Evolutionary conservation across 2,797 vertebrate genomes (phyloP).

Genomic region (Muraenolepis orangiensis): DNA sequence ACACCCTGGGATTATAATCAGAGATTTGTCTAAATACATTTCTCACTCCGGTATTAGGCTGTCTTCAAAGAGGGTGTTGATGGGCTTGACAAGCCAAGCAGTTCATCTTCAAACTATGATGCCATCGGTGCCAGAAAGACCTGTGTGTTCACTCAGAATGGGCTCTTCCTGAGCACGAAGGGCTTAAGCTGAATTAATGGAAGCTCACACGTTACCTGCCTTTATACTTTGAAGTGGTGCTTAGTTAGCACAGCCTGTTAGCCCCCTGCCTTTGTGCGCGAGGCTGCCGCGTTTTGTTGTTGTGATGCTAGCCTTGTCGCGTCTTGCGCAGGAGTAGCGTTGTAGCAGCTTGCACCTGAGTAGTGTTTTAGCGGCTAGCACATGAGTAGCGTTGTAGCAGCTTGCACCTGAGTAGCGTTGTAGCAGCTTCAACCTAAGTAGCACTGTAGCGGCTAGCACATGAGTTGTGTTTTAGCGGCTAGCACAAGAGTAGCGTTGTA

Average conservation of each 20-base stretch:
- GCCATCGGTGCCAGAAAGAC: conserved; percentile 75
- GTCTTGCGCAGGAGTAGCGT: conserved; percentile 43
- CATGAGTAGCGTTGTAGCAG: conserved; percentile 54
- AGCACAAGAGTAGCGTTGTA: conserved; percentile 35
- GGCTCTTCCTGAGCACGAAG: conserved; percentile 71
- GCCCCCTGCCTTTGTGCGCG: conserved; percentile 37
- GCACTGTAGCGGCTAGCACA: too few species aligned
- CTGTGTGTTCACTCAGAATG: conserved; percentile 66
- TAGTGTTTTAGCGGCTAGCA: too few species aligned
- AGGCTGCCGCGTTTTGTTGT: conserved; percentile 54
- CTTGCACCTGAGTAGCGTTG: conserved; percentile 32
- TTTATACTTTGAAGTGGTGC: conserved; percentile 73
- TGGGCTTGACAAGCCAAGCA: conserved; percentile 76
- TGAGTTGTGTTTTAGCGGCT: conserved; percentile 54
- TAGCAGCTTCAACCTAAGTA: too few species aligned
- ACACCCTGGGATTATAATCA: conserved; percentile 68
- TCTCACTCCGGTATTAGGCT: conserved; percentile 80
- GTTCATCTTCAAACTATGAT: conserved; percentile 76
- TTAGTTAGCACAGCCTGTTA: conserved; percentile 72
- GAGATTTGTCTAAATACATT: conserved; percentile 84
- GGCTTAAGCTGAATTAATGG: conserved; percentile 82
- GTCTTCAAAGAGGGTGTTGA: conserved; percentile 82
- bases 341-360: conserved; percentile 40
- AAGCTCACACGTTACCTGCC: conserved; percentile 73
- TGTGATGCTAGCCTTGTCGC: conserved; percentile 51